Evolutionary conservation across 2,113 vertebrate species (phyloP), one percentile per base, ranked within the genome.

Genomic region (Pseudonaja textilis): DNA sequence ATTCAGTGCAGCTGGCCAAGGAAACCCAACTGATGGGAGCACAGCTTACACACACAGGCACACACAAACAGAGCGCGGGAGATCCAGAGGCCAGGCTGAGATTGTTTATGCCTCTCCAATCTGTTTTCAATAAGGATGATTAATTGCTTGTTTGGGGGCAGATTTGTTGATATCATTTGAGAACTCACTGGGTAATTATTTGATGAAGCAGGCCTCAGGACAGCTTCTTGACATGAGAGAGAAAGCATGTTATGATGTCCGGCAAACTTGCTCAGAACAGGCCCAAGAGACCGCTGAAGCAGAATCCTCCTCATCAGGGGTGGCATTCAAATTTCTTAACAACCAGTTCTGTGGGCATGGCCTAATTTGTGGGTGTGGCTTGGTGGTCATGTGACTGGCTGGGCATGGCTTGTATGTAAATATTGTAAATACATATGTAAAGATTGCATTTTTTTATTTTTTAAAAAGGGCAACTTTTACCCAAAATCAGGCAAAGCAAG

Each of bases 91-190:
- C 90, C 69, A 91, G 69, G 87, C 54, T 61, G 87, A 87, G 69
- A 91, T 74, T 93, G 93, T 93, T 93, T 93, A 92, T 64, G 57
- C 74, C 88, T 86, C 81, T 56, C 88, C 20, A 52, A 74, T 90
- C 93, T 92, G 91, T 92, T 93, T 93, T 47, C 88, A 93, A 87
- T 92, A 90, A 89, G 81, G 91, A 86, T 92, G 93, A 93, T 90
- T 81, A 85, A 92, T 87, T 87, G 91, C 87, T 90, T 87, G 91
- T 89, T 89, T 89, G 93, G 29, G 29, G 93, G 81, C 39, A 16
- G 88, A 91, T 90, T 92, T 92, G 93, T 87, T 93, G 90, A 93
- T 91, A 89, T 91, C 89, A 69, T 92, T 93, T 86, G 34, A 50
- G 56, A 74, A 42, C 81, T 87, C 88, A 16, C 8, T 86, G 91